A percentile compares a stretch with the other conserved stretches of the same genome.
phyloP scores from a whole-genome alignment of 2,888 invertebrate species.

The Harpalus rufipes region DNA sequence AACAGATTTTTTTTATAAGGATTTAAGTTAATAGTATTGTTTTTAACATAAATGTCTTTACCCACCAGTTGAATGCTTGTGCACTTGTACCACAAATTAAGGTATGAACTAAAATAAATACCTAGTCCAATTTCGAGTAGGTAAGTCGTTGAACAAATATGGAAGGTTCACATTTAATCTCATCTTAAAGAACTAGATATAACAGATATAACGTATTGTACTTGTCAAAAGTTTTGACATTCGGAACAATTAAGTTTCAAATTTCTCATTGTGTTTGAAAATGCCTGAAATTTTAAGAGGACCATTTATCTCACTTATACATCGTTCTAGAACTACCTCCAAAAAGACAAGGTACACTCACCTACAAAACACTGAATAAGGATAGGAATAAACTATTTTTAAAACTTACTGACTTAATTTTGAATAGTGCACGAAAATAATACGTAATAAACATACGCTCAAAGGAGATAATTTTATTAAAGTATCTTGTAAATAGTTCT shows the following conservation, averaged over 20 bases:
- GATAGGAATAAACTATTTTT: neutral
- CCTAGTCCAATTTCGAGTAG: too few species aligned
- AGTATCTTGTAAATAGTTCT: slow-evolving; percentile 5
- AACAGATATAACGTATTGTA: slow-evolving; percentile 40
- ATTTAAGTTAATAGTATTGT: too few species aligned
- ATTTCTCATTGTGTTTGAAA: slow-evolving; percentile 43
- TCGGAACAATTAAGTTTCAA: slow-evolving; percentile 41
- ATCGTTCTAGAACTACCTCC: slow-evolving; percentile 33
- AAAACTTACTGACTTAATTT: neutral
- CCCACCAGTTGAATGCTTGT: too few species aligned
- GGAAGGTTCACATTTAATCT: neutral
- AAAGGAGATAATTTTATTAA: slow-evolving; percentile 6
- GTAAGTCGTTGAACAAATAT: neutral
- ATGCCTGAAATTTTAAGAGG: slow-evolving; percentile 14
- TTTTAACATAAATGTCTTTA: too few species aligned
- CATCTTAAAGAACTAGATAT: slow-evolving; percentile 11
- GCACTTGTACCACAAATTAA: too few species aligned
- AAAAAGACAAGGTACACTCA: slow-evolving; percentile 28
- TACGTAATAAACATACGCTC: neutral
- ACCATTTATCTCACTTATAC: slow-evolving; percentile 44
- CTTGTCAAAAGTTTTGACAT: slow-evolving; percentile 25
- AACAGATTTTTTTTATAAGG: too few species aligned
- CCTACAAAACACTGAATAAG: neutral
- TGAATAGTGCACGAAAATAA: slow-evolving; percentile 8
- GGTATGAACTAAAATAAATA: too few species aligned